A percentile compares a stretch with the other conserved stretches of the same genome.
These are phyloP conservation scores for Matsumurasca onukii DNA, from an alignment of 1,140 invertebrate genomes.

Conservation along the genomic window DNA sequence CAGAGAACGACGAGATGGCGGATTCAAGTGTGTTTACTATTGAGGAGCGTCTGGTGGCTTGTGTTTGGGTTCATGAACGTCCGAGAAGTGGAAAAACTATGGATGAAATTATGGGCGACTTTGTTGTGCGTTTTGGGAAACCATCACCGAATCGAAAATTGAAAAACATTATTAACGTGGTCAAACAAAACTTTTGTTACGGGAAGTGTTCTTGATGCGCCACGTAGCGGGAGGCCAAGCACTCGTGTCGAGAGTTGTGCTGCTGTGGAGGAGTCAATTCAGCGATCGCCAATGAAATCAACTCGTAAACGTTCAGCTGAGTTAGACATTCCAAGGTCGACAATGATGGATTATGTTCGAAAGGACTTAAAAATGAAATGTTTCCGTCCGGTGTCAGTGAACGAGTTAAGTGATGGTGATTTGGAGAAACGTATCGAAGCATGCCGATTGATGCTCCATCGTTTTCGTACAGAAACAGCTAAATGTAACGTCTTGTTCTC, in stretches of 20 bases:
- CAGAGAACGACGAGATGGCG: background rate
- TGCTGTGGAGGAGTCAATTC: slow-evolving; percentile 13
- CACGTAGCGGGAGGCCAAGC: background rate
- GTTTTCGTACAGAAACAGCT: too few relatives aligned
- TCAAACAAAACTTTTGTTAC: background rate
- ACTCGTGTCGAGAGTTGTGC: background rate
- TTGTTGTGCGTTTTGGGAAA: slow-evolving; percentile 10
- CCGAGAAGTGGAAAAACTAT: background rate
- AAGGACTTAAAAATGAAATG: slow-evolving; percentile 2
- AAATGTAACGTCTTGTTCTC: background rate
- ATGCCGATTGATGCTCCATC: too few relatives aligned
- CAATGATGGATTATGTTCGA: too few relatives aligned
- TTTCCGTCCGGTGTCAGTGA: too few relatives aligned
- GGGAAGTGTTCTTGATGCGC: slow-evolving; percentile 11
- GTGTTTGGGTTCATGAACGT: slow-evolving; percentile 12
- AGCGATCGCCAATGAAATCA: slow-evolving; percentile 2
- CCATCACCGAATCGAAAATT: background rate
- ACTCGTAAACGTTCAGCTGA: slow-evolving; percentile 7
- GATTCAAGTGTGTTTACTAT: background rate
- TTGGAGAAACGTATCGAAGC: too few relatives aligned
- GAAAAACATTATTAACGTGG: slow-evolving; percentile 1
- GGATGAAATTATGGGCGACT: slow-evolving; percentile 15
- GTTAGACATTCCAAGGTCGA: too few relatives aligned
- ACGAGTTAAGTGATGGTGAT: too few relatives aligned
- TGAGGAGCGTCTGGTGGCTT: slow-evolving; percentile 13